These are phyloP conservation scores for Capra hircus DNA, from an alignment of 2,113 vertebrate genomes.

Conservation along the genomic window DNA sequence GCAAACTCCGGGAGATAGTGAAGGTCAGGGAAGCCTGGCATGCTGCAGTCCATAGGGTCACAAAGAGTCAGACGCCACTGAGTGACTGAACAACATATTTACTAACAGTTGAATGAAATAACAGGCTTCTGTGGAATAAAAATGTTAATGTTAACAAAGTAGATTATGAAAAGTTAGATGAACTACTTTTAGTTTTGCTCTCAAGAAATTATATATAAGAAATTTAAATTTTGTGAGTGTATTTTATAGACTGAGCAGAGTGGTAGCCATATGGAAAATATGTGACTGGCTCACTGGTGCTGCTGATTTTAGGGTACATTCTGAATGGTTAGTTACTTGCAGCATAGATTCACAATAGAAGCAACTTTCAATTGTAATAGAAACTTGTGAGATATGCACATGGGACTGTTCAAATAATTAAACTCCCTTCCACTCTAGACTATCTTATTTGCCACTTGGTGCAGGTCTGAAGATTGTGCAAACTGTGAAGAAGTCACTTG, in stretches of 20 bases:
- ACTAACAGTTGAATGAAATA: background rate
- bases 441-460: constrained; percentile 36
- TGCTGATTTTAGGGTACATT: background rate
- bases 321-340: background rate
- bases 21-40: background rate
- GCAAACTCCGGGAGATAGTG: background rate
- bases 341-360: constrained; percentile 8
- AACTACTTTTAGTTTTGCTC: background rate
- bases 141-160: background rate
- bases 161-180: background rate
- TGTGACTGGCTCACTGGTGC: background rate
- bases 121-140: background rate
- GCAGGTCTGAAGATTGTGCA: background rate
- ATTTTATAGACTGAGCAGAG: background rate
- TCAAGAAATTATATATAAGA: background rate
- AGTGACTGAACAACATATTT: background rate
- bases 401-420: constrained; percentile 36
- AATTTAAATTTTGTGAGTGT: background rate
- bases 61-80: background rate
- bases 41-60: background rate
- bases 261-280: background rate
- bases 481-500: constrained; percentile 2
- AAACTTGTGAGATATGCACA: background rate
- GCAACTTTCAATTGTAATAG: constrained; percentile 26
- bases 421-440: background rate